Conservation (phyloP, 2,113 vertebrate genomes). For the Tenebrosternarchus preto region DNA sequence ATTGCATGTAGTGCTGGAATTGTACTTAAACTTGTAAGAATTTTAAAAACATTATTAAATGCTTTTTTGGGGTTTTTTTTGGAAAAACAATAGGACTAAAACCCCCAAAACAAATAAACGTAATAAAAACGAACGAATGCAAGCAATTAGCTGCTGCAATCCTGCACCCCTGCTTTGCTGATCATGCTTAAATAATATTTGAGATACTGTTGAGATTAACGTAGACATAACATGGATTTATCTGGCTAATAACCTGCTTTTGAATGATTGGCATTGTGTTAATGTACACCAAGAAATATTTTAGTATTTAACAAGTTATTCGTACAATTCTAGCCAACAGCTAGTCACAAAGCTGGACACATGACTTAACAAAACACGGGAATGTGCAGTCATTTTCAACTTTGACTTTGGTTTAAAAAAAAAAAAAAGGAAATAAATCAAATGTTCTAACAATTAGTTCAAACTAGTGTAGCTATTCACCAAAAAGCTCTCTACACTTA, state of each 20-base stretch:
- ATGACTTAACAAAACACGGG: neutral
- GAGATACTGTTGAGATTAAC: too few species aligned
- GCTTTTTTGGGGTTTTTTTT: constrained; percentile 3
- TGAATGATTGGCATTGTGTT: neutral
- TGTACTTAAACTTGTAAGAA: neutral
- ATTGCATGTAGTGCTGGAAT: neutral
- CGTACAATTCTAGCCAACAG: neutral
- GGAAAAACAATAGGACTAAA: neutral
- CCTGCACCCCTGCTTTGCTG: too few species aligned
- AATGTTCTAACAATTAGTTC: neutral
- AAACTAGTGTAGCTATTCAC: neutral
- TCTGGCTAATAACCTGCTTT: neutral
- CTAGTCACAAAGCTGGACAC: neutral
- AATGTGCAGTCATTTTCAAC: neutral
- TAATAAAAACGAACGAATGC: neutral
- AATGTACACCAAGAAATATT: neutral
- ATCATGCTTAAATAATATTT: too few species aligned
- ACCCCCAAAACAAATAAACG: neutral
- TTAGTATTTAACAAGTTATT: neutral
- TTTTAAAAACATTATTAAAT: neutral
- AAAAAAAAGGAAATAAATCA: neutral
- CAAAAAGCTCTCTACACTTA: neutral
- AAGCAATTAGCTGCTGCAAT: neutral
- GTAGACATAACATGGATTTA: neutral
- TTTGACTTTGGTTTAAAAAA: neutral